Base-by-base conservation (phyloP, 64 coral and sea anemone genomes). In the Stylophora pistillata region DNA sequence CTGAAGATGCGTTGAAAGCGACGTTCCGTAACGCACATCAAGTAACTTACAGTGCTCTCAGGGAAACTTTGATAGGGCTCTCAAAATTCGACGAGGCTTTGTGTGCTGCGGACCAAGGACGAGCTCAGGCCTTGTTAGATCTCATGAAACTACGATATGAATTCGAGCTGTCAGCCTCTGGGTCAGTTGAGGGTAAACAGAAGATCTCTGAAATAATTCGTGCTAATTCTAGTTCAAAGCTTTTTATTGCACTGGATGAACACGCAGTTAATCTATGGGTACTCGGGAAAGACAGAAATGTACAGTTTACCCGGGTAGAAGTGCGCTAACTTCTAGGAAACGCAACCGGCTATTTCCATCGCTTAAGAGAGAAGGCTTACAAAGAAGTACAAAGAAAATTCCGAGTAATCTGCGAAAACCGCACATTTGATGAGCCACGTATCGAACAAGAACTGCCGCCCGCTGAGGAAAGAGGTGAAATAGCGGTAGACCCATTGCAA, bases 51-150 rank as follows among this genome's bases (percentile, higher is more conserved):
- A 78, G 18, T 14, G 0, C 55, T 21, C 59, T 89, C 18, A 32
- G 34, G 14, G 54, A 21, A 30, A 7, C 61, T 2, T 53, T 89
- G 2, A 2, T 89, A 0, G 13, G 3, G 17, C 17, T 64, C 23
- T 5, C 16, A 15, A 68, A 69, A 2, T 10, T n/a, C 5, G 20
- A 68, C 3, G 55, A 89, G 66, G 87, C 87, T 9, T 66, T 89
- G 32, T 52, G 28, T 21, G 63, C 27, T 89, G 87, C 73, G 53
- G 87, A 89, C 12, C 47, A 66, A 10, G 87, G 87, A 78, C 60
- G 87, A 31, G 75, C 88, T 34, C 64, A 79, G 56, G 88, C 87
- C 1, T 79, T 89, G 30, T 18, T 29, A 7, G 76, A 89, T 15
- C 21, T 47, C n/a, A 64, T 89, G 30, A 18, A 55, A 14, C 63